A percentile compares a stretch with the other conserved stretches of the same genome.
Conservation (phyloP, 2,888 invertebrate genomes). For the Steinernema carpocapsae region DNA sequence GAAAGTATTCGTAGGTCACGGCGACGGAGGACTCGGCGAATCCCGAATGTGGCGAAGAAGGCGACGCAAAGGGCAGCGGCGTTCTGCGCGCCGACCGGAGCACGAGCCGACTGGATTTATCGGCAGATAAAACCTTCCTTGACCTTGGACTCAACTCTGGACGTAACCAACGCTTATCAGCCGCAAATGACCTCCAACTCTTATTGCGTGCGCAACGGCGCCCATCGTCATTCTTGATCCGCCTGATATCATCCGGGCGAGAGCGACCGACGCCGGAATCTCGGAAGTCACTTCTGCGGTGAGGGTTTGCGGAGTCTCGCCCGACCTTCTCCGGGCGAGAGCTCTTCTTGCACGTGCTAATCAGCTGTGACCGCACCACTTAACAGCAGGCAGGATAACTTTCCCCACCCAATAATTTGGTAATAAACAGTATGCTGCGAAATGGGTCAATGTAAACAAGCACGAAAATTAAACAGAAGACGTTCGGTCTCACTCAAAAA, state of each 20-base stretch:
- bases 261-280: background rate
- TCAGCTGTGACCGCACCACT: conserved; percentile 26
- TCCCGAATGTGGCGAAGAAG: conserved; percentile 24
- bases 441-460: conserved; percentile 10
- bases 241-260: conserved; percentile 20
- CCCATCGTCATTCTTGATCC: conserved; percentile 24
- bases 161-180: conserved; percentile 32
- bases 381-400: background rate
- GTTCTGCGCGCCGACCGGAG: conserved; percentile 6
- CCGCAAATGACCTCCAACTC: conserved; percentile 33
- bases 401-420: background rate
- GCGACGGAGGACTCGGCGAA: conserved; percentile 15
- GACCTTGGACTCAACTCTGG: conserved; percentile 33
- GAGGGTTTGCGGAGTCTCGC: no score
- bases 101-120: conserved; percentile 29
- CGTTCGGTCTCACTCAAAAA: background rate
- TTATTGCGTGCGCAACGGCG: conserved; percentile 29
- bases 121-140: conserved; percentile 35
- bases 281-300: no score
- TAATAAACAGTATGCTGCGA: conserved; percentile 5
- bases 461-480: background rate
- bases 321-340: background rate
- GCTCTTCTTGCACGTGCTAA: conserved; percentile 18
- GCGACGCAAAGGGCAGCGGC: conserved; percentile 12
- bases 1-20: conserved; percentile 31